Evolutionary conservation across 2,113 vertebrate genomes (phyloP).

Genomic region (Glareola pratincola): DNA sequence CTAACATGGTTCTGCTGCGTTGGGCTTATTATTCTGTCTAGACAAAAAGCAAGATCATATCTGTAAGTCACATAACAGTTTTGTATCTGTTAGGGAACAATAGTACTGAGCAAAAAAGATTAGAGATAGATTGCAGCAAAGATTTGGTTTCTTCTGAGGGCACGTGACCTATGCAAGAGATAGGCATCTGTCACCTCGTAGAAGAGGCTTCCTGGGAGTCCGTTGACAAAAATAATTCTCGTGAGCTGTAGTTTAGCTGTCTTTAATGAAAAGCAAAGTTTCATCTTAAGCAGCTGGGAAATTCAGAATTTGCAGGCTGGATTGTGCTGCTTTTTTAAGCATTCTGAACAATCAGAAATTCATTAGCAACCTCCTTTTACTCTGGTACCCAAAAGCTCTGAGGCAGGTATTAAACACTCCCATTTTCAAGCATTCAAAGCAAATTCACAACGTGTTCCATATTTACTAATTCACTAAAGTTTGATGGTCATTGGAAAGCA

Average conservation of each 20-base stretch:
- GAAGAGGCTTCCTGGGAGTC: neutral
- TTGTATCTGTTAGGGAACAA: neutral
- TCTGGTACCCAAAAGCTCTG: neutral
- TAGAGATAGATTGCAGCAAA: neutral
- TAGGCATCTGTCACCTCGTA: neutral
- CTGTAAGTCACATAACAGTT: slow-evolving; percentile 22
- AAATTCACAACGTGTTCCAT: neutral
- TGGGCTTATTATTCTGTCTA: slow-evolving; percentile 53
- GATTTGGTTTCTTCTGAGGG: neutral
- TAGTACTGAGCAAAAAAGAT: neutral
- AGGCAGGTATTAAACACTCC: neutral
- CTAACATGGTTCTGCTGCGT: slow-evolving; percentile 29
- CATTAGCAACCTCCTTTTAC: neutral
- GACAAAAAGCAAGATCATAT: slow-evolving; percentile 36
- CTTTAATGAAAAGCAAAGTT: neutral
- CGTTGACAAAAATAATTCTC: neutral
- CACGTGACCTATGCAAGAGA: neutral
- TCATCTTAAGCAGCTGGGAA: neutral
- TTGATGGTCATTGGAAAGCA: slow-evolving; percentile 5
- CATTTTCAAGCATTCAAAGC: neutral
- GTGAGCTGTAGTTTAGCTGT: neutral
- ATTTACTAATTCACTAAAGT: slow-evolving; percentile 18
- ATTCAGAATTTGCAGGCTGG: neutral
- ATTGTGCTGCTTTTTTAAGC: neutral
- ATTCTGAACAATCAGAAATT: neutral